Evolutionary conservation across 2,888 invertebrate genomes (phyloP), one percentile per base, ranked within the genome.

Genomic region (Ormyrus pomaceus): DNA sequence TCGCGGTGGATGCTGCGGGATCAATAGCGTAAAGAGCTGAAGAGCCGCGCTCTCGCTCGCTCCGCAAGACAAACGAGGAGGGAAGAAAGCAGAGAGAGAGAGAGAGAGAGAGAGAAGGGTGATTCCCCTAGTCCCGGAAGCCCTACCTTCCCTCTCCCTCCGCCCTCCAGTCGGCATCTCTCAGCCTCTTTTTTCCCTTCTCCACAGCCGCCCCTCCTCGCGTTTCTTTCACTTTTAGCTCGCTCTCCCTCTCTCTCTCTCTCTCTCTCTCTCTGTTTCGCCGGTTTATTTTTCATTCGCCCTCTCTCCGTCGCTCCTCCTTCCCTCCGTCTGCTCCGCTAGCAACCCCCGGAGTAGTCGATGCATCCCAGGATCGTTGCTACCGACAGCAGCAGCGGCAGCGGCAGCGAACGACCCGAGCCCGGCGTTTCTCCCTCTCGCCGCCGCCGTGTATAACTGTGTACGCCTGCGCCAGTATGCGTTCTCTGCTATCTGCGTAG

Each of bases 321-420:
- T 9, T 74, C 71, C 3, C 70, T 69, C 56, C 53, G 19, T 8
- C 68, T 51, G 19, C 19, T n/a, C 19, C 87, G 85, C 87, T 86
- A 86, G 87, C 88, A 87, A 88, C 88, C 89, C 90, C 89, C 89
- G 89, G 89, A 90, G 19, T 19, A 19, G 90, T 89, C 89, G 89
- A 90, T 90, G 90, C 89, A 90, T 90, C 89, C 80, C 90, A 89
- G 90, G 90, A 89, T 90, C 90, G 90, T 90, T 90, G 90, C 90
- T 90, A 90, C 90, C 90, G 88, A 87, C 89, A 89, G 87, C 88
- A 89, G 19, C 19, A 19, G 13, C 13, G 13, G 19, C 19, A 19
- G 19, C 1, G 19, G 19, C 19, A 19, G 88, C 88, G 87, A 89
- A 88, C 89, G 89, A 89, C 88, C 89, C 89, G 75, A 80, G 75